Conservation (phyloP, 2,888 invertebrate species). For the Lasiommata megera region DNA sequence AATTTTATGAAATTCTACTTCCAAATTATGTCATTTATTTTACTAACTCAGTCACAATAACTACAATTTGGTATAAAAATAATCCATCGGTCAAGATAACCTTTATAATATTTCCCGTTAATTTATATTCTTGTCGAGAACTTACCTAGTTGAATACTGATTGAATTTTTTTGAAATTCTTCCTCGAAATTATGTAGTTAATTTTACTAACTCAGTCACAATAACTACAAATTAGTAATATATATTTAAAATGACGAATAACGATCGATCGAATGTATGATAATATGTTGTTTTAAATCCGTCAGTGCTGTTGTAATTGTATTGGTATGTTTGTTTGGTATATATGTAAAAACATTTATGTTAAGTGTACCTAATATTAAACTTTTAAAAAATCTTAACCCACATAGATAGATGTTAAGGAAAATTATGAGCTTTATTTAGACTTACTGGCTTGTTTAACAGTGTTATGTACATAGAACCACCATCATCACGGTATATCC, state of each 20-base stretch:
- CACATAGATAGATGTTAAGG: conserved; percentile 73
- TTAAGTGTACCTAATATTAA: neutral
- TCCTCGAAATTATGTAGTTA: too few relatives aligned
- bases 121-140: neutral
- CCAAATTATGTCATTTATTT: too few relatives aligned
- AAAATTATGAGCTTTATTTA: conserved; percentile 79
- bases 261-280: neutral
- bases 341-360: conserved; percentile 1
- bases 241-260: too few relatives aligned
- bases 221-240: too few relatives aligned
- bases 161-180: too few relatives aligned
- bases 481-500: conserved; percentile 44
- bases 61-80: neutral
- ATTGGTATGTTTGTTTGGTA: neutral
- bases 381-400: conserved; percentile 40
- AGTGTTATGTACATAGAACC: conserved; percentile 64
- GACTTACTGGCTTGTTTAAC: conserved; percentile 76
- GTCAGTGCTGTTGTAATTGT: neutral
- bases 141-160: too few relatives aligned
- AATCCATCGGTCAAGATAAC: neutral
- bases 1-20: too few relatives aligned
- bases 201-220: too few relatives aligned
- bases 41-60: too few relatives aligned
- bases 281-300: neutral
- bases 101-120: neutral